Conservation (phyloP, 1,140 invertebrate genomes). For the Pseudachorutes palmiensis region DNA sequence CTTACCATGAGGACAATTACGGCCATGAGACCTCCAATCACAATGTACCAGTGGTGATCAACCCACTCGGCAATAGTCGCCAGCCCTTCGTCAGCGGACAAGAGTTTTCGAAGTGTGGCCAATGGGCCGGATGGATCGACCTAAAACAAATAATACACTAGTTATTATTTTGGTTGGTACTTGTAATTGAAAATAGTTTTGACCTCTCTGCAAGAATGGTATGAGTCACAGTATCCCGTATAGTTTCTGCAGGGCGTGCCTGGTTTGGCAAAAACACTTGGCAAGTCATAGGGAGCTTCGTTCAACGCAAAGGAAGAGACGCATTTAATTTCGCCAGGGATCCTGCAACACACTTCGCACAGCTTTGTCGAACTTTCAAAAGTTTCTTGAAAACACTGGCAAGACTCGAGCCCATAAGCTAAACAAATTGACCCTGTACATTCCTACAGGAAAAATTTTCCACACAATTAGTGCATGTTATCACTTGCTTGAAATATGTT, state of each 20-base stretch:
- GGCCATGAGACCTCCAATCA: conserved; percentile 29
- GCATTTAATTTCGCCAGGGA: conserved; percentile 70
- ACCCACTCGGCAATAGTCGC: conserved; percentile 71
- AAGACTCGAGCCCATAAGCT: conserved; percentile 88
- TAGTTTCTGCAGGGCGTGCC: conserved; percentile 96
- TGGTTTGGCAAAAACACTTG: conserved; percentile 86
- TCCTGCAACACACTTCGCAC: conserved; percentile 81
- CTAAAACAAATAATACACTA: conserved; percentile 40
- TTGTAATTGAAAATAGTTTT: too few relatives aligned
- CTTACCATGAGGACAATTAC: conserved; percentile 36
- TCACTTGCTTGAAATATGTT: not conserved
- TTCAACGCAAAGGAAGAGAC: conserved; percentile 86
- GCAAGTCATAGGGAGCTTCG: conserved; percentile 74
- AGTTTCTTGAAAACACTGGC: conserved; percentile 73
- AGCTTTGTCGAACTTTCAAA: conserved; percentile 71
- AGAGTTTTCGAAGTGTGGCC: conserved; percentile 73
- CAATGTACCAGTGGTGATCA: conserved; percentile 38
- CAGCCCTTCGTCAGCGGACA: conserved; percentile 80
- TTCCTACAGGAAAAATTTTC: conserved; percentile 52
- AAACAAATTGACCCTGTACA: conserved; percentile 88
- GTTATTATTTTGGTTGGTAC: not conserved
- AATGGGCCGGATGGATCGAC: conserved; percentile 92
- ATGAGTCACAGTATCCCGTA: conserved; percentile 89
- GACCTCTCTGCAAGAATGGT: conserved; percentile 26
- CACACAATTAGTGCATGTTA: too few relatives aligned